Evolutionary conservation across 2,113 vertebrate genomes (phyloP).

Genomic region (Petroica traversi): DNA sequence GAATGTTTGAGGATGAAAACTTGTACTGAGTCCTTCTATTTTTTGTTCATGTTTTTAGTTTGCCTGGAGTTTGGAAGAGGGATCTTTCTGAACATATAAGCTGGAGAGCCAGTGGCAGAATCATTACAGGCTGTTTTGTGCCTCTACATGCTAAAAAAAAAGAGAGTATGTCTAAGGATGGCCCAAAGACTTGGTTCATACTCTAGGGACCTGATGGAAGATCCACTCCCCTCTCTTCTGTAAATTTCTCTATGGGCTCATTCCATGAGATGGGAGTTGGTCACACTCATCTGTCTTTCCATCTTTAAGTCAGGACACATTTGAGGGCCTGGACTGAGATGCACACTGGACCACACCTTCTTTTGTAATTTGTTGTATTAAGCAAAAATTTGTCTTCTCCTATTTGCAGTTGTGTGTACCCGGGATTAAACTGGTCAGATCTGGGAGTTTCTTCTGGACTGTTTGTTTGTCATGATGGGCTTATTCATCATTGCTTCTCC

Average conservation of each 20-base stretch:
- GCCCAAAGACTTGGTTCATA: not conserved
- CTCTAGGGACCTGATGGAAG: not conserved
- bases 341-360: not conserved
- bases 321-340: not conserved
- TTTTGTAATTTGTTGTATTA: not conserved
- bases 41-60: not conserved
- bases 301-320: accelerated
- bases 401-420: not conserved
- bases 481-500: not conserved
- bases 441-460: not conserved
- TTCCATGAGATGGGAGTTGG: not conserved
- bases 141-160: not conserved
- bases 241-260: not conserved
- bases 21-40: not conserved
- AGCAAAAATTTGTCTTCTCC: not conserved
- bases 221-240: not conserved
- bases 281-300: not conserved
- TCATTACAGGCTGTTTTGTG: not conserved
- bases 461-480: not conserved
- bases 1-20: not conserved
- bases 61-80: not conserved
- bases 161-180: not conserved
- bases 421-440: not conserved
- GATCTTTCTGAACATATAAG: not conserved
- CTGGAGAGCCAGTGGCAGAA: not conserved